A percentile compares a stretch with the other conserved stretches of the same genome.
Conservation (phyloP, 2,888 invertebrate species). For the Boloria euphrosyne region DNA sequence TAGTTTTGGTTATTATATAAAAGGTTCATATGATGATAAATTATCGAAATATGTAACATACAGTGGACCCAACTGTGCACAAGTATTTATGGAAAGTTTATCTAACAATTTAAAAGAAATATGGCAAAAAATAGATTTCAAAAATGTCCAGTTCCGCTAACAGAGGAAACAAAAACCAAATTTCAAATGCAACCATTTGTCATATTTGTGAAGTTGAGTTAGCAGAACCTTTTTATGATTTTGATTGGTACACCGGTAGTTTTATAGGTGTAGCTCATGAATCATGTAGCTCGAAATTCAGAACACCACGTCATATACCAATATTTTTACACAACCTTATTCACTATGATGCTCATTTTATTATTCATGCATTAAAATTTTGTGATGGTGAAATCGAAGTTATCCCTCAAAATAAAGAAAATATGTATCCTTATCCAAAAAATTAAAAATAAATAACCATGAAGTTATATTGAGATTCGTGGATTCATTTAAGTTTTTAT, state of each 20-base stretch:
- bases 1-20: conserved; percentile 48
- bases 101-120: conserved; percentile 40
- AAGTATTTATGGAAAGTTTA: conserved; percentile 44
- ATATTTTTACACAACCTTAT: conserved; percentile 42
- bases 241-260: conserved; percentile 7
- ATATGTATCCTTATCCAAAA: conserved; percentile 47
- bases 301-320: conserved; percentile 1
- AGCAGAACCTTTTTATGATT: conserved; percentile 4
- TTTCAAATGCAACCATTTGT: conserved; percentile 26
- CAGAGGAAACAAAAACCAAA: conserved; percentile 21
- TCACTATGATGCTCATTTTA: conserved; percentile 37
- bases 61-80: conserved; percentile 41
- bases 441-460: conserved; percentile 27
- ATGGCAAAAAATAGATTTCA: conserved; percentile 31
- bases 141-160: conserved; percentile 27
- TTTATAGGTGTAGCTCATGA: conserved; percentile 4
- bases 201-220: conserved; percentile 41
- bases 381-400: conserved; percentile 31
- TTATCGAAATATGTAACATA: conserved; percentile 45
- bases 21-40: conserved; percentile 45
- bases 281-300: conserved; percentile 7
- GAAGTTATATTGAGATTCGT: neutral
- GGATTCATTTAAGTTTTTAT: neutral
- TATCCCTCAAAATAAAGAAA: conserved; percentile 36
- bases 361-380: conserved; percentile 35